Conservation (phyloP, 2,113 vertebrate genomes). For the Thunnus thynnus region DNA sequence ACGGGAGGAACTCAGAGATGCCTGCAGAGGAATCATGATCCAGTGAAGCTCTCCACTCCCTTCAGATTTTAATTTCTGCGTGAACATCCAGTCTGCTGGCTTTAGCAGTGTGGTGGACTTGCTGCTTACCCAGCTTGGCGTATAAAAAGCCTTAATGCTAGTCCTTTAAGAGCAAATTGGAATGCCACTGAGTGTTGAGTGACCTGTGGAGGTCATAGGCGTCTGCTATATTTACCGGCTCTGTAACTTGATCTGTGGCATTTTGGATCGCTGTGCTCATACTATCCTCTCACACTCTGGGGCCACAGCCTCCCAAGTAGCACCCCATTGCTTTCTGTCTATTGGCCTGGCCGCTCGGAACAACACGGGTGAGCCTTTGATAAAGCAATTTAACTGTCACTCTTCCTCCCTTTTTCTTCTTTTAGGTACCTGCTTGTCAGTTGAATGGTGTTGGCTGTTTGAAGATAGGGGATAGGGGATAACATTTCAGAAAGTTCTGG, state of each 20-base stretch:
- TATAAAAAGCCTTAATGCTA: conserved; percentile 67
- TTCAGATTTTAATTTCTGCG: conserved; percentile 27
- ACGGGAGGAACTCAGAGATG: background rate
- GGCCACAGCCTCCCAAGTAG: conserved; percentile 70
- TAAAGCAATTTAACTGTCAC: conserved; percentile 29
- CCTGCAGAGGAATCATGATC: conserved; percentile 33
- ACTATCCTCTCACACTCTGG: conserved; percentile 76
- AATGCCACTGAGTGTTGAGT: conserved; percentile 82
- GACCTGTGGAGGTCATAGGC: conserved; percentile 85
- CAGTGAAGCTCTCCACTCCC: background rate
- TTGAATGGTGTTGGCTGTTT: conserved; percentile 2
- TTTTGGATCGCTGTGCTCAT: conserved; percentile 83
- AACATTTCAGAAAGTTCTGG: conserved; percentile 38
- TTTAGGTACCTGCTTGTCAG: conserved; percentile 46
- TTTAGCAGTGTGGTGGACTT: background rate
- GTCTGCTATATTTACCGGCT: conserved; percentile 87
- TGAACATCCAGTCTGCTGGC: conserved; percentile 19
- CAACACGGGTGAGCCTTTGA: conserved; percentile 77
- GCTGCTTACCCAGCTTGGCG: conserved; percentile 27
- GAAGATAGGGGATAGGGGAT: background rate
- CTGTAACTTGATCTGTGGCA: conserved; percentile 86
- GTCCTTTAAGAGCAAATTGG: conserved; percentile 80
- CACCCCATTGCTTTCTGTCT: conserved; percentile 50
- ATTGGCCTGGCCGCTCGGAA: conserved; percentile 65
- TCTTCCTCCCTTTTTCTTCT: conserved; percentile 41